These are phyloP conservation scores for Hyposoter didymator DNA, from an alignment of 2,888 invertebrate genomes.

Conservation along the genomic window DNA sequence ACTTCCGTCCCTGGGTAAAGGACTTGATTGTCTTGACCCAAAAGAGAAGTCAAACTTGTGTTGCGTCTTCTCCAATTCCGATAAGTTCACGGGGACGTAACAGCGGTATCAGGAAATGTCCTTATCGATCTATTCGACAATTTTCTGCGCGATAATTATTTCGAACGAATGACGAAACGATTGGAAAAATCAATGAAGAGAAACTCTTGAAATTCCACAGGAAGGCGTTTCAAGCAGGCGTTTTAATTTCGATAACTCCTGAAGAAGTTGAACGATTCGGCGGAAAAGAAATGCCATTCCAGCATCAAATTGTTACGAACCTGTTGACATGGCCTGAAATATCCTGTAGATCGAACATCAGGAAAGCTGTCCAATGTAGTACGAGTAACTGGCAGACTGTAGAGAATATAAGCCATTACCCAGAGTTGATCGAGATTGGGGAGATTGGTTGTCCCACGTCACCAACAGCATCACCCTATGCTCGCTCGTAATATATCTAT, in stretches of 20 bases:
- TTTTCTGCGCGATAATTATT: background rate
- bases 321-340: conserved; percentile 3
- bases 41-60: no score
- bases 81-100: no score
- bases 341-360: background rate
- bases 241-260: background rate
- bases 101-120: background rate
- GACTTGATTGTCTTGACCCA: no score
- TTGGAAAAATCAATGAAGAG: background rate
- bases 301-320: background rate
- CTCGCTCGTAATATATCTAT: background rate
- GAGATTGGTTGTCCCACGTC: conserved; percentile 62
- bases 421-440: conserved; percentile 49
- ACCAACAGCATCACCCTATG: conserved; percentile 38
- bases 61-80: no score
- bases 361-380: conserved; percentile 23
- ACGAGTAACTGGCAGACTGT: conserved; percentile 33
- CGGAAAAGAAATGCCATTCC: background rate
- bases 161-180: background rate
- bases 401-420: conserved; percentile 39
- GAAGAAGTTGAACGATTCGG: background rate
- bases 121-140: background rate
- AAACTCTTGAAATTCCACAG: background rate
- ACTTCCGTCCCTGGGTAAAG: no score
- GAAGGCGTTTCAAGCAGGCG: background rate